Percentiles rank a stretch among this genome's conserved stretches.
These are phyloP conservation scores for Phaethon lepturus DNA, from an alignment of 2,113 vertebrate genomes.

Conservation along the genomic window DNA sequence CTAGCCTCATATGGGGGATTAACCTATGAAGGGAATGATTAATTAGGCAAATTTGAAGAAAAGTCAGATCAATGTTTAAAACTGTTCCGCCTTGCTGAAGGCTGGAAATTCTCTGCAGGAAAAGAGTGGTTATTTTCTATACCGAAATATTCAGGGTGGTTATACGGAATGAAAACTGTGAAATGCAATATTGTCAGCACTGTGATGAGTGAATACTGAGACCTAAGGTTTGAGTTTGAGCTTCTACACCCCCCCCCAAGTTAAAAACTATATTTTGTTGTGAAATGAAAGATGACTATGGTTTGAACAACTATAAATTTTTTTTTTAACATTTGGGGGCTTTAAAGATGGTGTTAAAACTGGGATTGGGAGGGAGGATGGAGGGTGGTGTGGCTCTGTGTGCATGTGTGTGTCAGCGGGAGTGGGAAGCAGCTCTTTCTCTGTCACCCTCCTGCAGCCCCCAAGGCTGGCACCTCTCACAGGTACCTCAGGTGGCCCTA, in stretches of 20 bases:
- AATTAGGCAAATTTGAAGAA: conserved; percentile 28
- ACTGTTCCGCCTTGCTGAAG: background rate
- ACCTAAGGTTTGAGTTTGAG: background rate
- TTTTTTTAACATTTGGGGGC: background rate
- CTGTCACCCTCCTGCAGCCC: background rate
- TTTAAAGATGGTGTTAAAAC: background rate
- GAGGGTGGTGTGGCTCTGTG: background rate
- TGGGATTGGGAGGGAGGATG: background rate
- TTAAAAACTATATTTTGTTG: background rate
- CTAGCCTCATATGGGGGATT: background rate
- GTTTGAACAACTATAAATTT: background rate
- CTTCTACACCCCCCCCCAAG: background rate
- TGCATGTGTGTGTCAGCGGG: rapidly evolving
- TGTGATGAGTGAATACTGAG: background rate
- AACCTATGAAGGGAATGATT: conserved; percentile 1
- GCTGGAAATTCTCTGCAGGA: background rate
- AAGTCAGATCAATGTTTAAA: conserved; percentile 17
- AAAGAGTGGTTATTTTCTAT: background rate
- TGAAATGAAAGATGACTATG: background rate
- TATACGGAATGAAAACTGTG: background rate
- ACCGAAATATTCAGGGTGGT: background rate
- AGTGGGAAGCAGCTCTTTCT: background rate
- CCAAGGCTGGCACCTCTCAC: background rate
- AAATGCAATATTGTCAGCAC: background rate
- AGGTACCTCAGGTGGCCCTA: background rate